Percentiles rank a stretch among this genome's conserved stretches.
Evolutionary conservation across 2,888 invertebrate genomes (phyloP).

Genomic region (Venustoraphidia nigricollis): DNA sequence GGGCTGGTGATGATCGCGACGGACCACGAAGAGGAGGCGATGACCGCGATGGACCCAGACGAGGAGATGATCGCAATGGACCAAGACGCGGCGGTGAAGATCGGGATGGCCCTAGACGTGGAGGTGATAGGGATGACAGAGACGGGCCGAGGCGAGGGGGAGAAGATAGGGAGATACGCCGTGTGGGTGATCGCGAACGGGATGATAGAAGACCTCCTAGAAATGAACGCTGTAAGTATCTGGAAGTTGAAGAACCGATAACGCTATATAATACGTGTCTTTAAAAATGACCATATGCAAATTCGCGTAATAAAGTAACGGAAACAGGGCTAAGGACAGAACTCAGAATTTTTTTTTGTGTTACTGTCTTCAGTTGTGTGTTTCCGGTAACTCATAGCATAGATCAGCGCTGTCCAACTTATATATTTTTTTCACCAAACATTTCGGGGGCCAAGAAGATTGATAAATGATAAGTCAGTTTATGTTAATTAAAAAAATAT

Average conservation of each 20-base stretch:
- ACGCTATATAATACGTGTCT: too few species aligned
- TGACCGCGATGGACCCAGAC: conserved; percentile 7
- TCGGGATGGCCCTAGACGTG: background rate
- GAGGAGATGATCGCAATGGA: conserved; percentile 10
- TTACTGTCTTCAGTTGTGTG: too few species aligned
- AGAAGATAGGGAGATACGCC: background rate
- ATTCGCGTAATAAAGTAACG: background rate
- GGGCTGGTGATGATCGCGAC: background rate
- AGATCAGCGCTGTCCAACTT: too few species aligned
- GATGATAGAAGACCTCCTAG: conserved; percentile 13
- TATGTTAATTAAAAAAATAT: too few species aligned
- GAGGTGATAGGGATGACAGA: background rate
- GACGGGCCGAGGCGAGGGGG: background rate
- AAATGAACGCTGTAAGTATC: conserved; percentile 22
- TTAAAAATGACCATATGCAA: background rate
- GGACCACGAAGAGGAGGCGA: conserved; percentile 3
- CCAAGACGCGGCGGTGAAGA: conserved; percentile 9
- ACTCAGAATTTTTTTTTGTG: too few species aligned
- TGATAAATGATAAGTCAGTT: too few species aligned
- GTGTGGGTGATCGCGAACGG: conserved; percentile 3
- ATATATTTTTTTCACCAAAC: too few species aligned
- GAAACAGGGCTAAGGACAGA: background rate
- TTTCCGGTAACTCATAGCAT: too few species aligned
- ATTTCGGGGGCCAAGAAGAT: too few species aligned
- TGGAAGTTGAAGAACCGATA: too few species aligned